Evolutionary conservation across 2,797 vertebrate genomes (phyloP).

Genomic region (Acanthopagrus latus): DNA sequence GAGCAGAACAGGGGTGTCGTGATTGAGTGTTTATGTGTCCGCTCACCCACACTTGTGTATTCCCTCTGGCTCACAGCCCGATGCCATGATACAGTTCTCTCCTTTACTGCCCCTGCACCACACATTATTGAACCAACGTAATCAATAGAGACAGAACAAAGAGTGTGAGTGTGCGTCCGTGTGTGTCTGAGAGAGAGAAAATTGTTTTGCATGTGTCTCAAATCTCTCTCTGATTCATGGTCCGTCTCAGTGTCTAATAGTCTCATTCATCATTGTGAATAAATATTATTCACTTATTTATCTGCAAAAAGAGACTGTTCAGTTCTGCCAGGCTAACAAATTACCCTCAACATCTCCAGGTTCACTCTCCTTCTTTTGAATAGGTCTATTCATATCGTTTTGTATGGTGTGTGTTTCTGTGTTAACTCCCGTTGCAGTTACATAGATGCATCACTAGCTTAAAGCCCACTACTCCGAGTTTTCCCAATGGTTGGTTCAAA

Average conservation of each 20-base stretch:
- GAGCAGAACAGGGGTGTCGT: conserved; percentile 36
- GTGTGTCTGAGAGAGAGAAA: conserved; percentile 14
- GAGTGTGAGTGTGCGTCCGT: conserved; percentile 23
- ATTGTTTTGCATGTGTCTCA: conserved; percentile 52
- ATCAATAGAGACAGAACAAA: conserved; percentile 66
- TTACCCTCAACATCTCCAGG: conserved; percentile 28
- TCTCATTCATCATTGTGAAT: conserved; percentile 71
- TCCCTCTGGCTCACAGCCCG: conserved; percentile 49
- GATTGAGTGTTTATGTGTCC: conserved; percentile 50
- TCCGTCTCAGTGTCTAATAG: conserved; percentile 62
- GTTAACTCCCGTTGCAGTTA: conserved; percentile 44
- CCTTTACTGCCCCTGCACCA: conserved; percentile 47
- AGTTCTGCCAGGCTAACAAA: conserved; percentile 54
- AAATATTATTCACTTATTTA: conserved; percentile 60
- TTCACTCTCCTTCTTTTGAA: conserved; percentile 43
- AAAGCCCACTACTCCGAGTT: conserved; percentile 29
- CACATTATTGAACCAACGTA: conserved; percentile 74
- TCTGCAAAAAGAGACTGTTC: conserved; percentile 37
- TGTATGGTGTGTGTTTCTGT: conserved; percentile 43
- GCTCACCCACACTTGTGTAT: conserved; percentile 43
- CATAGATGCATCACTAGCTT: conserved; percentile 49
- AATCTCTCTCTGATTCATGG: conserved; percentile 57
- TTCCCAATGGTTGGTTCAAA: conserved; percentile 46
- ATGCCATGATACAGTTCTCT: conserved; percentile 40
- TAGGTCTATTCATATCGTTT: conserved; percentile 46